These are phyloP conservation scores for Porites cylindrica DNA, from an alignment of 92 coral and sea anemone species.

Conservation along the genomic window DNA sequence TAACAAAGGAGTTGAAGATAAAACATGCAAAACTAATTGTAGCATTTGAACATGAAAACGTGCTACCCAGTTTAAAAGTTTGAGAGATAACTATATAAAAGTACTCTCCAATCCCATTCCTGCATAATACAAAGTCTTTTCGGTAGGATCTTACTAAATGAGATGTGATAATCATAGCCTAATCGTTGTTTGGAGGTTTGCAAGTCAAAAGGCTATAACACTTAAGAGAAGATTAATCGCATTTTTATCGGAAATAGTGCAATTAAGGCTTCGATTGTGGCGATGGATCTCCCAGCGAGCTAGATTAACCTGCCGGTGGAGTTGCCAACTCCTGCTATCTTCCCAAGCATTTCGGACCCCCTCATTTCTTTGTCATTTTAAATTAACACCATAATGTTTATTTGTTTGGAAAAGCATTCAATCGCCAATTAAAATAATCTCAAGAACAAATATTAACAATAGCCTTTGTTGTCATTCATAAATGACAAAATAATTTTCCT, in stretches of 20 bases:
- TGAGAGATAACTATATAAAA: no score
- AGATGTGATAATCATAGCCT: neutral
- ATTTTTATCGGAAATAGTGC: neutral
- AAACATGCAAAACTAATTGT: no score
- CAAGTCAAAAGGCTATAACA: neutral
- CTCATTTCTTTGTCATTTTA: slow-evolving; percentile 17
- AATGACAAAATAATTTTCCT: slow-evolving; percentile 12
- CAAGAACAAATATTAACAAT: neutral
- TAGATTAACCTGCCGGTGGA: neutral
- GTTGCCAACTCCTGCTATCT: neutral
- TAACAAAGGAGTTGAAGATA: no score
- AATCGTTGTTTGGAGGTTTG: no score
- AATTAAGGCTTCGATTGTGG: slow-evolving; percentile 8
- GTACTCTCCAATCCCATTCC: no score
- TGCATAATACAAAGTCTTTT: no score
- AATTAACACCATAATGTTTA: slow-evolving; percentile 20
- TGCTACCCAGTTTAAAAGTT: no score
- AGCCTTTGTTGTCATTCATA: slow-evolving; percentile 22
- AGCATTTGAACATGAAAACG: no score
- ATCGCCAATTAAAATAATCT: slow-evolving; percentile 46
- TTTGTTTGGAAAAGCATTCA: slow-evolving; percentile 39
- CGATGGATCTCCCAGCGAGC: slow-evolving; percentile 20
- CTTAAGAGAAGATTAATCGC: neutral
- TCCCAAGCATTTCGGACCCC: neutral
- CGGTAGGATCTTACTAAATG: neutral